Conservation (phyloP, 1,140 invertebrate species). For the Zophobas atratus region DNA sequence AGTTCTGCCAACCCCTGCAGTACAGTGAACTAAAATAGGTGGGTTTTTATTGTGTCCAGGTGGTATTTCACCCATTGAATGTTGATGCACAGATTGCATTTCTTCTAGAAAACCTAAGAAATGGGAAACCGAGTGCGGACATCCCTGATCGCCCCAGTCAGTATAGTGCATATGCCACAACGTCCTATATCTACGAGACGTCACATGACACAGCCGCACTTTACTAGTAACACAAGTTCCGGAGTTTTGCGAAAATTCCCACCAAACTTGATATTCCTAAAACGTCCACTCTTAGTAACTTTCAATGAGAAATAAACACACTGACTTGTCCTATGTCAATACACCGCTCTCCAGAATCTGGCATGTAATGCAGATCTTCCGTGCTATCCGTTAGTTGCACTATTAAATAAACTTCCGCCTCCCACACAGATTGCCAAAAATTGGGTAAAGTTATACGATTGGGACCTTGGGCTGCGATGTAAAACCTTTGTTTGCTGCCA, state of each 20-base stretch:
- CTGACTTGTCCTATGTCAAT: conserved; percentile 73
- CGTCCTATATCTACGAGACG: conserved; percentile 73
- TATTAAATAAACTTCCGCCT: conserved; percentile 84
- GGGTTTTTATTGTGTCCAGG: conserved; percentile 79
- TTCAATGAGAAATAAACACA: conserved; percentile 27
- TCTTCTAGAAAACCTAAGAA: conserved; percentile 85
- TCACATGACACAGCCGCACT: conserved; percentile 72
- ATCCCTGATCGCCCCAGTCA: conserved; percentile 82
- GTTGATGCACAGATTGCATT: conserved; percentile 84
- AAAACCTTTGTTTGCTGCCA: conserved; percentile 83
- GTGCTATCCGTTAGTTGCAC: conserved; percentile 83
- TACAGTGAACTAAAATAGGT: conserved; percentile 81
- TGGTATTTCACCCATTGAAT: conserved; percentile 78
- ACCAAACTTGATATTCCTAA: conserved; percentile 79
- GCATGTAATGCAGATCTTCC: conserved; percentile 75
- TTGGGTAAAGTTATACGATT: conserved; percentile 73
- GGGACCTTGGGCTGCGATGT: conserved; percentile 88
- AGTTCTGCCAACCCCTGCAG: conserved; percentile 79
- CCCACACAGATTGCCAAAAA: conserved; percentile 93
- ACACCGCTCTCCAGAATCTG: conserved; percentile 69
- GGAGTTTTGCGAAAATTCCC: conserved; percentile 76
- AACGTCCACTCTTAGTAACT: conserved; percentile 34
- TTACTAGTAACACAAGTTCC: conserved; percentile 75
- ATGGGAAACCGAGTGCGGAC: conserved; percentile 64
- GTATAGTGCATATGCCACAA: conserved; percentile 89